Evolutionary conservation across 2,797 vertebrate species (phyloP), one percentile per base, ranked within the genome.

Genomic region (Pygocentrus nattereri): DNA sequence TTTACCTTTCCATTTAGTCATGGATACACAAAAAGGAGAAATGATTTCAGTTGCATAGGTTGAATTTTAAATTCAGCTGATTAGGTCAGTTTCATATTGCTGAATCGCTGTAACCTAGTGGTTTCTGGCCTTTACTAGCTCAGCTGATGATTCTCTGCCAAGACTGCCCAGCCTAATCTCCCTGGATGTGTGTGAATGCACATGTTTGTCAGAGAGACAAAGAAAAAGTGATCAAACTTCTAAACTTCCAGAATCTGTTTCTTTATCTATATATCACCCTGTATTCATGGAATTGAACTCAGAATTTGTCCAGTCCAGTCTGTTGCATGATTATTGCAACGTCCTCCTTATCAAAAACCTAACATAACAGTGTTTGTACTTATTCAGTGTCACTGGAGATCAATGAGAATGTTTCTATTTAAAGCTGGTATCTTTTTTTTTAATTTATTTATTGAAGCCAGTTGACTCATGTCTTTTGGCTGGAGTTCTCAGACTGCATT

Each of bases 381-480:
- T 15, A 47, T 23, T 59, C 52, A 25, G 31, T 62, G 41, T 56
- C 8, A 6, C 59, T 27, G 44, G 30, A 6, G 30, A 79, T 81
- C 71, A 54, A 62, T 76, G 59, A 25, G 5, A 27, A 25, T 34
- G 52, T 61, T 80, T 74, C 50, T 68, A 62, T 79, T 76, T 79
- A 38, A 73, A 81, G 67, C 64, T 23, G 15, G 19, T n/a, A 16
- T 49, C 38, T 52, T 76, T 70, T 76, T 58, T 41, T 44, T 44
- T 12, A 11, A 11, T 11, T 10, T 44, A 44, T 44, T 44, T 54
- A 54, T 73, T 50, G 52, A 50, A 25, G 62, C 50, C 52, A 16
- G 38, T 49, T 79, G 76, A 77, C 34, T 79, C 69, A 69, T 54
- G 49, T 80, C 81, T 78, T 50, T 64, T 85, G 85, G 80, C 78